Evolutionary conservation across 2,113 vertebrate genomes (phyloP).

Genomic region (Cinclus cinclus): DNA sequence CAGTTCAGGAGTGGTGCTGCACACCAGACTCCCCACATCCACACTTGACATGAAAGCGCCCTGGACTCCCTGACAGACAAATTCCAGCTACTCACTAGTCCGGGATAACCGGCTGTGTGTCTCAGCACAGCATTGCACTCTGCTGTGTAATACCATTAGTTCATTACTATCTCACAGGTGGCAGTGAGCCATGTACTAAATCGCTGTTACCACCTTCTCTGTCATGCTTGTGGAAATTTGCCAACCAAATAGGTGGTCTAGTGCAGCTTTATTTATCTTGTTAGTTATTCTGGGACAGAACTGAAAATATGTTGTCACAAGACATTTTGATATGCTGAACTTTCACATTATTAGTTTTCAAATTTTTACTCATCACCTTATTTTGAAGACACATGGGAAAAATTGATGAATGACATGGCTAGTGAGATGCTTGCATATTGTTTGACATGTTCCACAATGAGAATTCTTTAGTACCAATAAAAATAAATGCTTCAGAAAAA

Average conservation of each 20-base stretch:
- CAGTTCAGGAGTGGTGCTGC: accelerated
- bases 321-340: background rate
- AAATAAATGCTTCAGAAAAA: background rate
- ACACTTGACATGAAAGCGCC: background rate
- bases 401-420: background rate
- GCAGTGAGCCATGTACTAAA: background rate
- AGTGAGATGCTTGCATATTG: background rate
- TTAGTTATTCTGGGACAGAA: background rate
- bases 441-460: background rate
- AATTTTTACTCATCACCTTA: background rate
- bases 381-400: background rate
- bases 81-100: background rate
- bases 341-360: background rate
- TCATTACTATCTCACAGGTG: background rate
- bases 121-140: background rate
- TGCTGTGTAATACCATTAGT: background rate
- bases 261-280: background rate
- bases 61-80: background rate
- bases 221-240: background rate
- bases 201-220: background rate
- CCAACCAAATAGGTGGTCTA: background rate
- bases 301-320: background rate
- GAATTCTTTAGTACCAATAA: background rate
- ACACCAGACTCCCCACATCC: too few relatives aligned
- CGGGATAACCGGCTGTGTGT: background rate